Evolutionary conservation across 2,797 vertebrate genomes (phyloP), one percentile per base, ranked within the genome.

Genomic region (Phrynocephalus forsythii): DNA sequence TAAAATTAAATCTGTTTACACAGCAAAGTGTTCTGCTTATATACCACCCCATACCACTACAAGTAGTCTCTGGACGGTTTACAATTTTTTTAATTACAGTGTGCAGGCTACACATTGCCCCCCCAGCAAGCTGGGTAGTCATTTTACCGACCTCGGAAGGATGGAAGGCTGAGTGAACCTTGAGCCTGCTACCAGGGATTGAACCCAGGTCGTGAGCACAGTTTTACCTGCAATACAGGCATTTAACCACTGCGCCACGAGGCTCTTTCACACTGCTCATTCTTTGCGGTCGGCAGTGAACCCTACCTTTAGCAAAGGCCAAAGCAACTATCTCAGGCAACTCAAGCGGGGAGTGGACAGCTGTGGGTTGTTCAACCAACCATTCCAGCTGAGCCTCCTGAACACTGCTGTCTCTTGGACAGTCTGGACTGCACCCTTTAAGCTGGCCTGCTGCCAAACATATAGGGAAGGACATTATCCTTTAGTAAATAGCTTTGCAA

Each of bases 201-300:
- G n/a, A n/a, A n/a, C n/a, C n/a, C n/a, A n/a, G n/a, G n/a, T n/a
- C n/a, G n/a, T n/a, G n/a, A n/a, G n/a, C n/a, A n/a, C n/a, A n/a
- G n/a, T n/a, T n/a, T n/a, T n/a, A n/a, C n/a, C n/a, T n/a, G n/a
- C n/a, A n/a, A n/a, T n/a, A n/a, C n/a, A n/a, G n/a, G n/a, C n/a
- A n/a, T n/a, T n/a, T n/a, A n/a, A n/a, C n/a, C n/a, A n/a, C n/a
- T n/a, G n/a, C n/a, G n/a, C n/a, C n/a, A n/a, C n/a, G n/a, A n/a
- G n/a, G n/a, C n/a, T n/a, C n/a, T n/a, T 69, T 50, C n/a, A 76
- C 86, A 75, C 24, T 52, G 18, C 79, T 0, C 0, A 44, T 28
- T 15, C 48, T 71, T 90, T 75, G 68, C 33, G 7, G 7, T 63
- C 71, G 33, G 16, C 52, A 13, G 30, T 16, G 11, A 8, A 33